Conservation (phyloP, 1,140 invertebrate genomes). For the Lordiphosa stackelbergi region DNA sequence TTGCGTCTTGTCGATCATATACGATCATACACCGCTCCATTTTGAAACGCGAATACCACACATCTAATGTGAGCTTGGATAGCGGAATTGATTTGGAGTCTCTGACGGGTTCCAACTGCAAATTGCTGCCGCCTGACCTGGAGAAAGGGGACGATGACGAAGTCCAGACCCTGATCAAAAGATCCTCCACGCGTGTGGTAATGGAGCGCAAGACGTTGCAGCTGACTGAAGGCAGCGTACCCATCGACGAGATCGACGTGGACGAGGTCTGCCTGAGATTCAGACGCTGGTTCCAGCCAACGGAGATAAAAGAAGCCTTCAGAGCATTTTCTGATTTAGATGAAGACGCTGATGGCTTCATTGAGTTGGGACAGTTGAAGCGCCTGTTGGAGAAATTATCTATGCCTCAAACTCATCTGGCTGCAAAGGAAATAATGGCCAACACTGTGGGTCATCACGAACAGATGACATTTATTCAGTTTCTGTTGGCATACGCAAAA, state of each 20-base stretch:
- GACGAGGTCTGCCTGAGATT: slow-evolving; percentile 6
- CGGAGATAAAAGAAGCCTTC: slow-evolving; percentile 30
- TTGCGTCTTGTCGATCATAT: slow-evolving; percentile 37
- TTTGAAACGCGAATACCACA: slow-evolving; percentile 6
- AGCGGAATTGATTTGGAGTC: slow-evolving; percentile 4
- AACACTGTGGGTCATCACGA: slow-evolving; percentile 11
- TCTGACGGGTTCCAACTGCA: not conserved
- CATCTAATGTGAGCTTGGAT: slow-evolving; percentile 29
- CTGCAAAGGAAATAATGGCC: slow-evolving; percentile 31
- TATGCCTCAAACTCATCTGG: slow-evolving; percentile 50
- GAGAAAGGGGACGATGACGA: not conserved
- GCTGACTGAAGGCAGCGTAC: slow-evolving; percentile 20
- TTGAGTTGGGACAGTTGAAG: slow-evolving; percentile 33
- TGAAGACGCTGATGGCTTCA: slow-evolving; percentile 27
- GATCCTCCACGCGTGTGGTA: slow-evolving; percentile 15
- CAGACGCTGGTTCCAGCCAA: slow-evolving; percentile 20
- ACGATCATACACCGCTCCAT: slow-evolving; percentile 20
- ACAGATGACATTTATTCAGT: slow-evolving; percentile 33
- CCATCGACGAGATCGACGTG: slow-evolving; percentile 1
- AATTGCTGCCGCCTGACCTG: not conserved
- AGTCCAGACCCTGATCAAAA: not conserved
- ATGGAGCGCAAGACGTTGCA: slow-evolving; percentile 20
- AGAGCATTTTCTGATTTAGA: slow-evolving; percentile 27
- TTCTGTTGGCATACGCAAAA: slow-evolving; percentile 31
- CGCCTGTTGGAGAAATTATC: slow-evolving; percentile 37